Evolutionary conservation across 2,888 invertebrate species (phyloP).

Genomic region (Rhorus exstirpatorius): DNA sequence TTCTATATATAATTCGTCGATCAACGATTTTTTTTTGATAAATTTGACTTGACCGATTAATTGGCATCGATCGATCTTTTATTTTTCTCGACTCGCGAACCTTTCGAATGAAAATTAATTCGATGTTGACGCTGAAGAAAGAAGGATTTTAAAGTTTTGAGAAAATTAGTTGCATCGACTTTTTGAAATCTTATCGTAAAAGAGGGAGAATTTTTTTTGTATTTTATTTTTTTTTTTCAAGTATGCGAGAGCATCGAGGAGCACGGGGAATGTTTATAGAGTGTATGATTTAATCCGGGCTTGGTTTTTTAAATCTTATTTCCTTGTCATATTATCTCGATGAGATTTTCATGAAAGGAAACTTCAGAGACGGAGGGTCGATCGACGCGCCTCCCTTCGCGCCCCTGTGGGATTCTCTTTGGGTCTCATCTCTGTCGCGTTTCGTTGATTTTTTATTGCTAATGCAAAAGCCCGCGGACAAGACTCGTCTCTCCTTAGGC

Average conservation of each 20-base stretch:
- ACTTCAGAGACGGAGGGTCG: constrained; percentile 19
- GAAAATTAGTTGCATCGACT: background rate
- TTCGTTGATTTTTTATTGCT: constrained; percentile 80
- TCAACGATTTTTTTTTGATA: too few relatives aligned
- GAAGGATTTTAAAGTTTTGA: too few relatives aligned
- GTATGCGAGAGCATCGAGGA: constrained; percentile 22
- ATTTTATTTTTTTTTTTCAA: too few relatives aligned
- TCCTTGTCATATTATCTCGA: constrained; percentile 58
- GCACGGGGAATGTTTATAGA: constrained; percentile 44
- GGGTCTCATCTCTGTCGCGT: constrained; percentile 62
- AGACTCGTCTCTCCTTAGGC: too few relatives aligned
- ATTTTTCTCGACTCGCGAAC: too few relatives aligned
- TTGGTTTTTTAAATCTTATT: constrained; percentile 66
- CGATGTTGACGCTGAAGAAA: too few relatives aligned
- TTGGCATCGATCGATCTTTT: too few relatives aligned
- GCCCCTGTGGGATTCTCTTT: too few relatives aligned
- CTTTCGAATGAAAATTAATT: too few relatives aligned
- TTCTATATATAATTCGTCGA: too few relatives aligned
- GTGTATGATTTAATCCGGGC: constrained; percentile 65
- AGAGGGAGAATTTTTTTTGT: constrained; percentile 34
- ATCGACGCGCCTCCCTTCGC: constrained; percentile 41
- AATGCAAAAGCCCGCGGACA: constrained; percentile 78
- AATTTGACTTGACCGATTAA: too few relatives aligned
- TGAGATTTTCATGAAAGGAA: constrained; percentile 39
- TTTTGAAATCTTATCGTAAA: constrained; percentile 22